Base-by-base conservation (phyloP, 2,888 invertebrate genomes). In the Melanostoma mellinum region DNA sequence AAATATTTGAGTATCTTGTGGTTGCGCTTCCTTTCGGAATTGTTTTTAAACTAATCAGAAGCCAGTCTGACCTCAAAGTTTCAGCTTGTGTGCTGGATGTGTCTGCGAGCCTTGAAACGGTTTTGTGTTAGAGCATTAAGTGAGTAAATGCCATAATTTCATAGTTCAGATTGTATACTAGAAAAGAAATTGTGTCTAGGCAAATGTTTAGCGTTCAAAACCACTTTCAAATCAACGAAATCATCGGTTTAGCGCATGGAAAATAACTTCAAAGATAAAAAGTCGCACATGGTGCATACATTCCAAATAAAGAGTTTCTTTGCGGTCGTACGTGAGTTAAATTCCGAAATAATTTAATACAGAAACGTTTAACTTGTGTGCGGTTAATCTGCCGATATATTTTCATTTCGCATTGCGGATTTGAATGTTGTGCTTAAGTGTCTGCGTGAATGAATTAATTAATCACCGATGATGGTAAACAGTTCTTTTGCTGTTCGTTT, bases 291-390 rank as follows among this genome's bases (percentile, higher is more conserved):
- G 84, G 79, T 63, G 61, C 46, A 61, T 79, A 69, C 78, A 84
- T 84, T 75, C 79, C 74, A 84, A 84, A 48, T 79, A 71, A 75
- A 79, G 79, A 84, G 84, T 84, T 84, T 79, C 84, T 84, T 78
- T 79, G 84, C 79, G 79, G 65, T 74, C 74, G 74, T 65, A 79
- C 84, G 84, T 84, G 84, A 55, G 55, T 53, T 44, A 75, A 79
- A 79, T 84, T 79, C 74, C 67, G 67, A 71, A 84, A 79, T 55
- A 36, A 20, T 20, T 32, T 30, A 20, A 60, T 32, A 61, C 30
- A 56, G 36, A 67, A 42, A 58, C 58, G 35, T 3, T 33, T 46
- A 10, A 53, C 10, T 20, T 36, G 30, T 42, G 32, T n/a, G 46
- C 33, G 20, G 35, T 36, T 63, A 40, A 53, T 75, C 58, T 61